These are phyloP conservation scores for Mergus octosetaceus DNA, from an alignment of 2,797 vertebrate species.

Conservation along the genomic window DNA sequence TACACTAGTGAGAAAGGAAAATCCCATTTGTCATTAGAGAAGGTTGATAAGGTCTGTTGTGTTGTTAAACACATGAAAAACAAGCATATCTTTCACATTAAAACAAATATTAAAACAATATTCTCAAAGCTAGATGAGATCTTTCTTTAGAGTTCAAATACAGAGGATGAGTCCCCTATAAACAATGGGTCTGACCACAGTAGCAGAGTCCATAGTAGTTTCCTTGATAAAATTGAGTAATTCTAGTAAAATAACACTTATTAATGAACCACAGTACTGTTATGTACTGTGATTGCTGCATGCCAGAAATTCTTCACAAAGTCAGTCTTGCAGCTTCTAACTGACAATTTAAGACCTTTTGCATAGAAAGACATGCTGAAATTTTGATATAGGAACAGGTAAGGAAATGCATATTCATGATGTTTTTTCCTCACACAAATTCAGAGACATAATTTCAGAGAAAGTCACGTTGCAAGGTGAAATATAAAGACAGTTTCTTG, in stretches of 20 bases:
- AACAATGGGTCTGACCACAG: not conserved
- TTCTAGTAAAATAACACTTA: not conserved
- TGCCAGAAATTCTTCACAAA: not conserved
- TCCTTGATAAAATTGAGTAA: not conserved
- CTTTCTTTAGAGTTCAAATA: slow-evolving; percentile 39
- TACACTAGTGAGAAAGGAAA: slow-evolving; percentile 24
- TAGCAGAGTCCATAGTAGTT: not conserved
- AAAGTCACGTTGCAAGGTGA: not conserved
- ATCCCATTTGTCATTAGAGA: slow-evolving; percentile 55
- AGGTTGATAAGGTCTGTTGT: slow-evolving; percentile 36
- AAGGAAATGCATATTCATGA: not conserved
- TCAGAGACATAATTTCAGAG: not conserved
- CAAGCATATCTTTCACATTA: slow-evolving; percentile 57
- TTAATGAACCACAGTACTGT: not conserved
- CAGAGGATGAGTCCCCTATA: not conserved
- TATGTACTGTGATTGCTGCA: not conserved
- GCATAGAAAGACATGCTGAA: not conserved
- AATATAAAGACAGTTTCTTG: not conserved
- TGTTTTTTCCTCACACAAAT: not conserved
- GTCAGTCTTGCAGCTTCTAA: not conserved
- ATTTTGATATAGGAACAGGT: not conserved
- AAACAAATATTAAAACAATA: slow-evolving; percentile 71
- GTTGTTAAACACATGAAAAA: slow-evolving; percentile 62
- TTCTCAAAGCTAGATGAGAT: slow-evolving; percentile 32
- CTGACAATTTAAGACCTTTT: not conserved